These are phyloP conservation scores for Pica pica DNA, from an alignment of 2,113 vertebrate species.

Conservation along the genomic window DNA sequence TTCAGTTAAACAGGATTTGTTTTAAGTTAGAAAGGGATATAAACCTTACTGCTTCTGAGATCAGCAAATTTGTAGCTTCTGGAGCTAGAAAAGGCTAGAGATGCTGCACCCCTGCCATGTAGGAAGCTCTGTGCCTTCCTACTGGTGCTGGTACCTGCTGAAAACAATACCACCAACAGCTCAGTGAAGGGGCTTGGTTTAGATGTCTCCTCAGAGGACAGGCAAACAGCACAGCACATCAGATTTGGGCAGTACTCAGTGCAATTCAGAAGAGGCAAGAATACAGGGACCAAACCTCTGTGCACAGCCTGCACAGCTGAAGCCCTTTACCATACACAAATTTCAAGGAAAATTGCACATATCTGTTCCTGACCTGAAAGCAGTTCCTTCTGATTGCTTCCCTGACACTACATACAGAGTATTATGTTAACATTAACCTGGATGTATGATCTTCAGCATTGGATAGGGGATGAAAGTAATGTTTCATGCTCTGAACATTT, in stretches of 20 bases:
- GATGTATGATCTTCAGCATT: not conserved
- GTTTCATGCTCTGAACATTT: not conserved
- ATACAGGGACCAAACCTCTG: not conserved
- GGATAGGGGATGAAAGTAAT: not conserved
- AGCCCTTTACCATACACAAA: not conserved
- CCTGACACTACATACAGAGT: not conserved
- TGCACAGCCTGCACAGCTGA: not conserved
- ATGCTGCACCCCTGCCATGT: rapidly evolving
- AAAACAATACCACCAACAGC: not conserved
- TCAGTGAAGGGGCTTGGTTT: not conserved
- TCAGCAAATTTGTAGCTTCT: not conserved
- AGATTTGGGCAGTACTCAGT: not conserved
- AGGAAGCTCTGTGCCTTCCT: not conserved
- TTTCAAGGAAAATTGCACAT: not conserved
- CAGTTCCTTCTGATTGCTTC: not conserved
- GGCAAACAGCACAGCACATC: not conserved
- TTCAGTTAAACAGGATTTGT: conserved; percentile 28
- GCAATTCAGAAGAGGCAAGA: not conserved
- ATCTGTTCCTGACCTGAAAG: not conserved
- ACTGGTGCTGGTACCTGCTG: not conserved
- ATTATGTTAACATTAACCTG: not conserved
- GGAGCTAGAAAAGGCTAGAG: not conserved
- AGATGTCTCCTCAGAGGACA: not conserved
- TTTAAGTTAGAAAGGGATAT: conserved; percentile 15
- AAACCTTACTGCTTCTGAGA: not conserved